A percentile compares a stretch with the other conserved stretches of the same genome.
These are phyloP conservation scores for Galemys pyrenaicus DNA, from an alignment of 2,113 vertebrate species.

Conservation along the genomic window DNA sequence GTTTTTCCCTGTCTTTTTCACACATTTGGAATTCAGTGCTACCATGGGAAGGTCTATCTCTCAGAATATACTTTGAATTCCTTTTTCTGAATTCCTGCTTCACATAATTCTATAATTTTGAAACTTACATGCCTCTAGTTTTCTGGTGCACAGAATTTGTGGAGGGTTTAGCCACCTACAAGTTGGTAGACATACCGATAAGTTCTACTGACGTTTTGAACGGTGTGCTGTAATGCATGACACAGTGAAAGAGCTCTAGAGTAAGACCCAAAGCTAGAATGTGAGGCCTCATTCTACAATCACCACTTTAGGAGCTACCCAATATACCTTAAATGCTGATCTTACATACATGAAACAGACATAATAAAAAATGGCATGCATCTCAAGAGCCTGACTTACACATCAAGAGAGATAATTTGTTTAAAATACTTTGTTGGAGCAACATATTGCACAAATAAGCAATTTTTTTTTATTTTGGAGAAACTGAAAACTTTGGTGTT, in stretches of 20 bases:
- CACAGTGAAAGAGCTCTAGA: neutral
- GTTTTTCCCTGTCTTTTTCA: constrained; percentile 62
- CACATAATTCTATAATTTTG: neutral
- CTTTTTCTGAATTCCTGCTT: neutral
- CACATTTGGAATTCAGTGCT: constrained; percentile 56
- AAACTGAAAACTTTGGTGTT: neutral
- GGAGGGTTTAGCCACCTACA: neutral
- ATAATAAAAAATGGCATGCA: neutral
- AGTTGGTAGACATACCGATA: neutral
- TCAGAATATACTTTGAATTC: constrained; percentile 2
- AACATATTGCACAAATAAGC: neutral
- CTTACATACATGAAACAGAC: neutral
- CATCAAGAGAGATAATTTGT: neutral
- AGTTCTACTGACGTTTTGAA: neutral
- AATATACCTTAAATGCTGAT: neutral
- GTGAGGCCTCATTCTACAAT: neutral
- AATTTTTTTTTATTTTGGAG: neutral
- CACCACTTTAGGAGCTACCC: neutral
- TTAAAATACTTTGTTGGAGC: neutral
- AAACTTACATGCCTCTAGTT: neutral
- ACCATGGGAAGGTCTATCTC: constrained; percentile 2
- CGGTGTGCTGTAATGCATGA: neutral
- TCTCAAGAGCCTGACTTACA: neutral
- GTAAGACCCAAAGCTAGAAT: neutral
- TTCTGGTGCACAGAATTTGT: neutral